Evolutionary conservation across 2,888 invertebrate species (phyloP), one percentile per base, ranked within the genome.

Genomic region (Nematopogon swammerdamellus): DNA sequence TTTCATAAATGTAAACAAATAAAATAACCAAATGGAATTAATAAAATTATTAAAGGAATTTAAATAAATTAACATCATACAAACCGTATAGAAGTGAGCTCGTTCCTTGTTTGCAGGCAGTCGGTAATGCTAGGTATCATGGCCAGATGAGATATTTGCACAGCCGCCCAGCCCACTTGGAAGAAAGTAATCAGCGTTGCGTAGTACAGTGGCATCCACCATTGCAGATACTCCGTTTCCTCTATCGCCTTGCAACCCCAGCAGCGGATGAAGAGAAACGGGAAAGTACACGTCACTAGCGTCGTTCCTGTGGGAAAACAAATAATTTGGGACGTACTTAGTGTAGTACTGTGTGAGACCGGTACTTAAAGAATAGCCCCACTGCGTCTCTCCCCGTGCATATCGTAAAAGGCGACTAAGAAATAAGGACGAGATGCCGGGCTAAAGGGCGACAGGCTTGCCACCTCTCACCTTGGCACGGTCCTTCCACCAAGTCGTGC

Each of bases 131-230:
- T 85, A 1, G 96, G 94, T 59, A 96, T 95, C 68, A 97, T 86
- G 1, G 96, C 88, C 50, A 97, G 81, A 72, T 97, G 97, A 1
- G 95, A 91, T 59, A 97, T 95, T 79, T 97, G 96, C 1, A 92
- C 92, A 6, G 91, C 81, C 0, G 97, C 95, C 96, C 96, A 97
- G 11, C 96, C 96, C 56, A 92, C 88, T 76, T 97, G 96, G 70
- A 95, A 94, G 56, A 94, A 72, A 10, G 83, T 68, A 55, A 92
- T 89, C 51, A 83, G 74, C 29, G 72, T 59, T 1, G 80, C 73
- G 57, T 85, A 85, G 64, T 84, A 84, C 2, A 82, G 57, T 0
- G 84, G 73, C 65, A 80, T 72, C 80, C 81, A 81, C 81, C 80
- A 81, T 3, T 60, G 57, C 2, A 74, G 60, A 57, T 76, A 76